Base-by-base conservation (phyloP, 2,797 vertebrate species). In the Iguana delicatissima region DNA sequence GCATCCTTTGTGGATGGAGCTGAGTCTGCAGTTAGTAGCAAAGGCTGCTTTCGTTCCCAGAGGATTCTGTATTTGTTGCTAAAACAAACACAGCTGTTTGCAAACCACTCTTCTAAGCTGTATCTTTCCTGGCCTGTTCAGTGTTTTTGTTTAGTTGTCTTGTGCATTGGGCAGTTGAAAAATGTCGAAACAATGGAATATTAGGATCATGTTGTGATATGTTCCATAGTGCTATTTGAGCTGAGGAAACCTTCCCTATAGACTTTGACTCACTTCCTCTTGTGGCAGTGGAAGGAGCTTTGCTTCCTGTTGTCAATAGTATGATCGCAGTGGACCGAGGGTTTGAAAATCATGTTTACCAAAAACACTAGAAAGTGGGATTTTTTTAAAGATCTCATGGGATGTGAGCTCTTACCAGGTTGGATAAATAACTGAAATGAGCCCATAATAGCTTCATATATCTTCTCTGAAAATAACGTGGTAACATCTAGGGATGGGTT, bases 211-310 rank as follows among this genome's bases (percentile, higher is more conserved):
- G 46, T 42, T 81, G 32, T 24, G 32, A 13, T 76, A 57, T 62
- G 38, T 20, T 88, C 26, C 64, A 18, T 62, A 3, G 38, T 74
- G 64, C 18, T 84, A 52, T 18, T 84, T 77, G 57, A 84, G 38
- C 38, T 26, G 13, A 35, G 26, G 72, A 6, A 35, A 84, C 64
- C 59, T 55, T 67, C 82, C 46, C 35, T 32, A 29, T 46, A 84
- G 52, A n/a, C 29, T 79, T 73, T 79, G 73, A 84, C 86, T 91
- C 59, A 91, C n/a, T 88, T 88, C 86, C 86, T 84, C 46, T 46
- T 87, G 35, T 69, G 59, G 42, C 67, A n/a, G 46, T 84, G 57
- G 73, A 87, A 84, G 24, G 32, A 62, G 76, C 80, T 84, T 83
- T 69, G 50, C 69, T 84, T 83, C 57, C 80, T 80, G 2, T 64